A percentile compares a stretch with the other conserved stretches of the same genome.
These are phyloP conservation scores for Corbicula japonica DNA, from an alignment of 2,888 invertebrate species.

Conservation along the genomic window DNA sequence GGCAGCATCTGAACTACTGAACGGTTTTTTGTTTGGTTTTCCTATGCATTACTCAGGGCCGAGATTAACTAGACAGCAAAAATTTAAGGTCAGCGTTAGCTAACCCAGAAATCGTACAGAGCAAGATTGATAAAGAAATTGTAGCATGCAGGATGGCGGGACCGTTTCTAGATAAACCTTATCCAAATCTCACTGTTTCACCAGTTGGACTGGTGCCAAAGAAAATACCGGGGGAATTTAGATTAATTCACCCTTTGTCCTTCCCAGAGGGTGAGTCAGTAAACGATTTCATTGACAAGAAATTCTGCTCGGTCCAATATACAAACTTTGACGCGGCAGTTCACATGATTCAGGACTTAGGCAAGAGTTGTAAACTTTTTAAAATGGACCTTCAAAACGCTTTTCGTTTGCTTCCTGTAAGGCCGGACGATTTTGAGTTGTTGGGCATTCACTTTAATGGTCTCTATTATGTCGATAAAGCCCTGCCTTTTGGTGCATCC, in stretches of 20 bases:
- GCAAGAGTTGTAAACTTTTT: slow-evolving; percentile 31
- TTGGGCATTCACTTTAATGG: slow-evolving; percentile 46
- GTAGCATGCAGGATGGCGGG: slow-evolving; percentile 18
- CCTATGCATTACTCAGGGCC: slow-evolving; percentile 22
- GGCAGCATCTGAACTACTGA: background rate
- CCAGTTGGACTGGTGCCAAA: slow-evolving; percentile 48
- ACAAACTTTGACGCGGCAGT: slow-evolving; percentile 58
- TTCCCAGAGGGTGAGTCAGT: slow-evolving; percentile 37
- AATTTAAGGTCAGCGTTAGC: background rate
- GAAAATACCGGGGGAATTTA: slow-evolving; percentile 42
- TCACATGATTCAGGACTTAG: slow-evolving; percentile 42
- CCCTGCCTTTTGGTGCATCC: slow-evolving; percentile 49
- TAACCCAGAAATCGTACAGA: background rate
- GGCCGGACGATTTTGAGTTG: slow-evolving; percentile 43
- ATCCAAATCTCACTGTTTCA: slow-evolving; percentile 27
- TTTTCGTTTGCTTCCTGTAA: slow-evolving; percentile 41
- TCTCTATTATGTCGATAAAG: slow-evolving; percentile 43
- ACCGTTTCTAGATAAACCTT: slow-evolving; percentile 30
- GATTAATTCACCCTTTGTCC: slow-evolving; percentile 54
- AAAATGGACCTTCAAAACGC: slow-evolving; percentile 51
- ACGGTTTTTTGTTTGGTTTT: slow-evolving; percentile 41
- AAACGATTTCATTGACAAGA: slow-evolving; percentile 46
- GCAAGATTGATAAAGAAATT: slow-evolving; percentile 21
- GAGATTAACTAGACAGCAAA: background rate
- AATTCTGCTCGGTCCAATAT: slow-evolving; percentile 50